Evolutionary conservation across 2,797 vertebrate species (phyloP).

Genomic region (Amazonetta brasiliensis): DNA sequence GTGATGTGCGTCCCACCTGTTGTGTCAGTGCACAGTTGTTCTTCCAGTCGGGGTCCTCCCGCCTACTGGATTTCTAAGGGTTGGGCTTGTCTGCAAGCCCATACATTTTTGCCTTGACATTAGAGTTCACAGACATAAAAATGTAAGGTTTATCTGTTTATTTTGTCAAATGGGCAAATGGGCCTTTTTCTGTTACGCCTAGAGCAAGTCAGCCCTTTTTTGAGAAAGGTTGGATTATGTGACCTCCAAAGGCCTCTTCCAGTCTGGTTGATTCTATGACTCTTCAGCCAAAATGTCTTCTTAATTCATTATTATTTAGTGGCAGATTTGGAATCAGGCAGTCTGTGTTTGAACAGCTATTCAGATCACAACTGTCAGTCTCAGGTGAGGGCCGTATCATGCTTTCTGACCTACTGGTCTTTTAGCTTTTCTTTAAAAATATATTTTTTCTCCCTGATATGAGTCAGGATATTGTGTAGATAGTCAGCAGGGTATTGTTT

Average conservation of each 20-base stretch:
- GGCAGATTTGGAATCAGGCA: background rate
- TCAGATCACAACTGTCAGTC: rapidly evolving
- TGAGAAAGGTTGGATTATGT: background rate
- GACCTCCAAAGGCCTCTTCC: background rate
- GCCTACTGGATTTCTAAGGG: background rate
- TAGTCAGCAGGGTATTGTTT: background rate
- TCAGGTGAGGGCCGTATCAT: rapidly evolving
- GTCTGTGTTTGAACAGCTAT: background rate
- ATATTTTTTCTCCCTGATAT: background rate
- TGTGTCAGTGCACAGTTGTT: background rate
- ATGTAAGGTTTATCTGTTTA: background rate
- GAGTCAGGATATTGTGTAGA: background rate
- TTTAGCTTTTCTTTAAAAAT: too few species aligned
- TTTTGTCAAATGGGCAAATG: background rate
- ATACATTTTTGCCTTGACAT: rapidly evolving
- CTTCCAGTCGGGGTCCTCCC: background rate
- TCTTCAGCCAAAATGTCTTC: background rate
- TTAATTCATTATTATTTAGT: background rate
- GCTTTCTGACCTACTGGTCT: background rate
- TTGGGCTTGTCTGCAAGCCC: background rate
- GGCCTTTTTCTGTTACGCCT: background rate
- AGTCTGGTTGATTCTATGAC: background rate
- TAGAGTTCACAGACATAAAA: rapidly evolving
- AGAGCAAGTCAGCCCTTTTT: rapidly evolving
- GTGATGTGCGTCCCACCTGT: background rate